Evolutionary conservation across 2,113 vertebrate genomes (phyloP).

Genomic region (Phrynocephalus versicolor): DNA sequence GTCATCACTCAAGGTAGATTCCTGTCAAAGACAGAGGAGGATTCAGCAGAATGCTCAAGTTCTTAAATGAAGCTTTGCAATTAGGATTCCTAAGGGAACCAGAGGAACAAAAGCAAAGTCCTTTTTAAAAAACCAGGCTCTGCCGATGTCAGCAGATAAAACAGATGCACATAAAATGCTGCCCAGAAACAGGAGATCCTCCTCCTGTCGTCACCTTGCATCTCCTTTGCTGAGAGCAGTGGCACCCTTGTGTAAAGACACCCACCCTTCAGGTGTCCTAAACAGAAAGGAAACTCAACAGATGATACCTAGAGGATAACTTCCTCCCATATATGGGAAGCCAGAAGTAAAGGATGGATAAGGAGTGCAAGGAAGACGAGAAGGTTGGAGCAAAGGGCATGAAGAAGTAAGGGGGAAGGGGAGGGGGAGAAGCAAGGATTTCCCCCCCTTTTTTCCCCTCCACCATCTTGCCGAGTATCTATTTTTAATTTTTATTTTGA

Average conservation of each 20-base stretch:
- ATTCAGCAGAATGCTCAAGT: not conserved
- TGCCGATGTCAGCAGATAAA: not conserved
- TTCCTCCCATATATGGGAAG: not conserved
- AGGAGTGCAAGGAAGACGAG: not conserved
- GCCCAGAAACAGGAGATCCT: too few species aligned
- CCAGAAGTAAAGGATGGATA: not conserved
- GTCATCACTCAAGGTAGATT: constrained; percentile 89
- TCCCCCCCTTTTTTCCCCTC: too few species aligned
- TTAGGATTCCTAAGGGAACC: not conserved
- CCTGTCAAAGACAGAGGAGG: constrained; percentile 63
- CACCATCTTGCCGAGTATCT: too few species aligned
- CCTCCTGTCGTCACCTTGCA: not conserved
- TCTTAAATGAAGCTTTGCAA: not conserved
- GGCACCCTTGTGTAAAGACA: not conserved
- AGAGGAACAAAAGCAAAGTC: not conserved
- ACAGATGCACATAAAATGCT: not conserved
- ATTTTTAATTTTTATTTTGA: too few species aligned
- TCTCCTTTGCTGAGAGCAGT: not conserved
- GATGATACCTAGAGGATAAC: not conserved
- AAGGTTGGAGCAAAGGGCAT: too few species aligned
- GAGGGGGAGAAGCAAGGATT: too few species aligned
- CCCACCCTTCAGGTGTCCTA: not conserved
- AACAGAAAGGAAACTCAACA: not conserved
- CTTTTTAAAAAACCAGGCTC: not conserved
- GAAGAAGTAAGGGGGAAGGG: not conserved